These are phyloP conservation scores for Onthophagus sagittarius DNA, from an alignment of 2,888 invertebrate species.

Conservation along the genomic window DNA sequence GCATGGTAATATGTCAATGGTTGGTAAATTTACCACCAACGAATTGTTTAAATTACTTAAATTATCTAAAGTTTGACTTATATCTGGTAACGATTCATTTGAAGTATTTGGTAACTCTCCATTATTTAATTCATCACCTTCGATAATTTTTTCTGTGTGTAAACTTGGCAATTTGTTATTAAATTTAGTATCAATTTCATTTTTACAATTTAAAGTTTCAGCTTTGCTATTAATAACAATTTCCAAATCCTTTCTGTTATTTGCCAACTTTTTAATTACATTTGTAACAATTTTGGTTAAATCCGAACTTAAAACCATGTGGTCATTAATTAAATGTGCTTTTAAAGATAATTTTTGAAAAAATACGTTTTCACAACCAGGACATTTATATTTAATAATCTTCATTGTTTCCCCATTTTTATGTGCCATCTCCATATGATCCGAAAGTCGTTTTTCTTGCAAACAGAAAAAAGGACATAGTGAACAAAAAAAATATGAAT, in stretches of 20 bases:
- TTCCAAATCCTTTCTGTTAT: constrained; percentile 15
- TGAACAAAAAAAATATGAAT: constrained; percentile 43
- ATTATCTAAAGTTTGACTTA: neutral
- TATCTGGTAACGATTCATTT: constrained; percentile 8
- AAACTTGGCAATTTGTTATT: constrained; percentile 21
- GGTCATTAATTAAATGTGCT: constrained; percentile 64
- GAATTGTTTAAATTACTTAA: constrained; percentile 2
- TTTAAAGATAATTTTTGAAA: constrained; percentile 60
- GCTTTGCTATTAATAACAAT: constrained; percentile 15
- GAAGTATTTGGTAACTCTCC: neutral
- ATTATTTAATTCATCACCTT: constrained; percentile 22
- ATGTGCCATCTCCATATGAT: constrained; percentile 45
- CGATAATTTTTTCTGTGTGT: constrained; percentile 23
- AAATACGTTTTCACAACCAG: constrained; percentile 65
- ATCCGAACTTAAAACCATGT: constrained; percentile 62
- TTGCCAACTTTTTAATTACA: constrained; percentile 25
- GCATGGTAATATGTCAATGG: constrained; percentile 23
- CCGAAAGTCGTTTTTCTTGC: constrained; percentile 42
- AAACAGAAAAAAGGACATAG: constrained; percentile 46
- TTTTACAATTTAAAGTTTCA: constrained; percentile 30
- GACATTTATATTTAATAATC: constrained; percentile 58
- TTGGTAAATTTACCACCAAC: constrained; percentile 24
- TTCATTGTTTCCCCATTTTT: constrained; percentile 55
- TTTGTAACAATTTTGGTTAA: constrained; percentile 56
- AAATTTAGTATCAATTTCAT: constrained; percentile 29